phyloP scores from a whole-genome alignment of 2,888 invertebrate genomes.

The Dione juno region DNA sequence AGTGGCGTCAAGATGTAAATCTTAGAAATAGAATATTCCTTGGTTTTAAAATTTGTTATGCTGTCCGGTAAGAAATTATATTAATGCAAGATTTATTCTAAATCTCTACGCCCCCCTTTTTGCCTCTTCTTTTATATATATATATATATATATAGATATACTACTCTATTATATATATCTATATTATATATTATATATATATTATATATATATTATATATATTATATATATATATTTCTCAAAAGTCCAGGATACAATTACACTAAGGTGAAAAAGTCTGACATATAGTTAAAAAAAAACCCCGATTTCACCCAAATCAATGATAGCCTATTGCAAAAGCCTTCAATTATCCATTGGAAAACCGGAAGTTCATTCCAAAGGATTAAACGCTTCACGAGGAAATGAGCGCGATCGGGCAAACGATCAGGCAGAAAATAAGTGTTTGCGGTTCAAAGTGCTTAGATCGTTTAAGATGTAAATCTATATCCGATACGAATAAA shows the following conservation, averaged over 20 bases:
- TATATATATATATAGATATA: no score
- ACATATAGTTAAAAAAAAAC: neutral
- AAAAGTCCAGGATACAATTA: no score
- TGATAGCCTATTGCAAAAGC: constrained; percentile 17
- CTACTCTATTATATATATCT: no score
- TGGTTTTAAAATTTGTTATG: no score
- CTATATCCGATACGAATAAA: constrained; percentile 1
- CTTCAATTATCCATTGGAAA: constrained; percentile 33
- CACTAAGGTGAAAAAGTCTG: no score
- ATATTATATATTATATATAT: no score
- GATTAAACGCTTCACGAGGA: constrained; percentile 66
- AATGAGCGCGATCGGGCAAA: constrained; percentile 70
- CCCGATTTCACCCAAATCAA: constrained; percentile 1
- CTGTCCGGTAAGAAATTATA: no score
- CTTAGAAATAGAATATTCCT: neutral
- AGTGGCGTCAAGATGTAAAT: neutral
- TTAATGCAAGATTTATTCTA: no score
- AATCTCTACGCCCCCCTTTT: no score
- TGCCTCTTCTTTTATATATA: no score
- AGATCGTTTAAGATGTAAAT: constrained; percentile 19
- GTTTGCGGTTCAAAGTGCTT: constrained; percentile 51
- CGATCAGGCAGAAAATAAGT: constrained; percentile 71
- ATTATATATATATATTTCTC: no score
- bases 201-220: no score
- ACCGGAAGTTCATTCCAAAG: constrained; percentile 41